phyloP scores from a whole-genome alignment of 2,113 vertebrate genomes.

The Ciconia stormi region DNA sequence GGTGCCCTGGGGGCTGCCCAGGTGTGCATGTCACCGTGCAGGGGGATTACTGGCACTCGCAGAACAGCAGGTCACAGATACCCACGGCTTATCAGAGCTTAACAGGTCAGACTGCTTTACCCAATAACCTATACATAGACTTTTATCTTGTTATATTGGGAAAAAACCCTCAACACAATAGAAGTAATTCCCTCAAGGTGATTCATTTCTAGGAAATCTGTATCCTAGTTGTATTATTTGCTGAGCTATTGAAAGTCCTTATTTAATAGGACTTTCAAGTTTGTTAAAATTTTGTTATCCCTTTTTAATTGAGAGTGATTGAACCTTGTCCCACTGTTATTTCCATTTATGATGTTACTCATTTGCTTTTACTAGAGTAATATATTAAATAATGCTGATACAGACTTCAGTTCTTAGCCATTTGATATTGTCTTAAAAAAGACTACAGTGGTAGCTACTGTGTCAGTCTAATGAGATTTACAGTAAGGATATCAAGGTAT shows the following conservation, averaged over 20 bases:
- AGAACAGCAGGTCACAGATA: background rate
- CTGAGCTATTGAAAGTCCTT: background rate
- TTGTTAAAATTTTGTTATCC: background rate
- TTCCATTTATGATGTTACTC: conserved; percentile 5
- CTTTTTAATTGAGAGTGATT: background rate
- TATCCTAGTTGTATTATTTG: background rate
- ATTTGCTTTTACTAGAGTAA: conserved; percentile 36
- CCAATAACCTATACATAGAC: conserved; percentile 10
- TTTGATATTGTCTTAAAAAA: background rate
- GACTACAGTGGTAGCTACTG: background rate
- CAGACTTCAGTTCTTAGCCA: background rate
- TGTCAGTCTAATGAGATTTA: background rate
- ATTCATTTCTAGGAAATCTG: background rate
- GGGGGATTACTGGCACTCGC: background rate
- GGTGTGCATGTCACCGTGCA: background rate
- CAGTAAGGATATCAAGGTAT: background rate
- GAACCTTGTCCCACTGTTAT: background rate
- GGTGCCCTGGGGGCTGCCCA: rapidly evolving
- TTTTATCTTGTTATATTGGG: conserved; percentile 23
- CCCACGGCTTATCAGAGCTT: background rate
- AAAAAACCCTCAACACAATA: background rate
- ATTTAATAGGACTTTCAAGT: background rate
- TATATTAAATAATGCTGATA: background rate
- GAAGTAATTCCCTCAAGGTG: background rate
- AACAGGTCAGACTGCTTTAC: background rate